Percentiles rank a stretch among this genome's conserved stretches.
These are phyloP conservation scores for Heliornis fulica DNA, from an alignment of 2,113 vertebrate species.

Conservation along the genomic window DNA sequence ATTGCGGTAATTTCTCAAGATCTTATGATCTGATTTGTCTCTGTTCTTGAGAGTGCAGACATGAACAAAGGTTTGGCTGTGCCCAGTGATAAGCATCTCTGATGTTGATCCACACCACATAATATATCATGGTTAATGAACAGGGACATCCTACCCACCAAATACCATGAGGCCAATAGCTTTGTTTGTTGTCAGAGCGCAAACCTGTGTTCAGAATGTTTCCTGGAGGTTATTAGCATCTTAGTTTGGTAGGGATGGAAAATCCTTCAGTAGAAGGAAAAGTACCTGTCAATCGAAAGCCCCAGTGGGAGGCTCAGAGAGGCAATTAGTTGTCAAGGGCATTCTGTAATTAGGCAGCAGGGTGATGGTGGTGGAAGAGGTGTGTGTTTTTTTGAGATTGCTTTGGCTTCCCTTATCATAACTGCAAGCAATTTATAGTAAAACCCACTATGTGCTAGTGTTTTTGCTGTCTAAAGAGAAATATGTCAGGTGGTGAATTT, in stretches of 20 bases:
- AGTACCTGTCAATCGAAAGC: background rate
- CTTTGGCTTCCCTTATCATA: background rate
- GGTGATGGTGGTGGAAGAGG: background rate
- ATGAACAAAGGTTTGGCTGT: background rate
- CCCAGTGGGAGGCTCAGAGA: background rate
- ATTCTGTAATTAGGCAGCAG: slow-evolving; percentile 3
- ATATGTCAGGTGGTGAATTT: background rate
- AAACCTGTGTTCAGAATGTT: background rate
- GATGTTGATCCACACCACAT: background rate
- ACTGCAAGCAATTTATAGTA: background rate
- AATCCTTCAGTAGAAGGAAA: background rate
- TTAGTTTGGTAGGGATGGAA: background rate
- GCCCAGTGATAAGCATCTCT: background rate
- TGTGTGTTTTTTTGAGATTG: background rate
- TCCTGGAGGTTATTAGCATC: background rate
- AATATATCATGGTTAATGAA: background rate
- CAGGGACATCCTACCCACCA: background rate
- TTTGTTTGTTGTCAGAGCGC: background rate
- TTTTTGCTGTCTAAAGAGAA: background rate
- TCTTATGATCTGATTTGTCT: background rate
- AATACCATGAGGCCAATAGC: background rate
- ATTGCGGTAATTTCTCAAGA: background rate
- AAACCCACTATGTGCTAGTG: background rate
- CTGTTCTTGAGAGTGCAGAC: background rate
- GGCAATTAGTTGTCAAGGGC: background rate